phyloP scores from a whole-genome alignment of 2,888 invertebrate genomes.

The Lissonota sp. region DNA sequence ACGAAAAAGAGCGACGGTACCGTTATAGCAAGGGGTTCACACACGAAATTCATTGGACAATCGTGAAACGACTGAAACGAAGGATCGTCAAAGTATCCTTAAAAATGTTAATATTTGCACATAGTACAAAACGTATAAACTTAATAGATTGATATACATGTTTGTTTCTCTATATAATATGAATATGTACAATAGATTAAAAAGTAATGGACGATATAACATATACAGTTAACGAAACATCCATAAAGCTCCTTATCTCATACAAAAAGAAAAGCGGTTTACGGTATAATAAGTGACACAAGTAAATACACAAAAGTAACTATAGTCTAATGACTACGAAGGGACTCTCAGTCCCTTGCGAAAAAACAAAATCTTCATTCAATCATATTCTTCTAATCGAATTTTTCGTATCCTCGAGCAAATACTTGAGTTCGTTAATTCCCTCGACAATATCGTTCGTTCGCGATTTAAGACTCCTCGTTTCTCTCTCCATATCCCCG shows the following conservation, averaged over 20 bases:
- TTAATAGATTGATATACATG: conserved; percentile 53
- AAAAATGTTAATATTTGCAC: conserved; percentile 28
- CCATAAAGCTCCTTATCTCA: conserved; percentile 34
- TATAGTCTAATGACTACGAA: conserved; percentile 52
- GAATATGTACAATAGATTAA: conserved; percentile 55
- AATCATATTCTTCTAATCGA: conserved; percentile 35
- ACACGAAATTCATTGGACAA: conserved; percentile 89
- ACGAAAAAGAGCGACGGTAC: conserved; percentile 90
- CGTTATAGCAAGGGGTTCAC: conserved; percentile 92
- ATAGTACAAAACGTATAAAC: conserved; percentile 51
- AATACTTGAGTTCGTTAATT: conserved; percentile 68
- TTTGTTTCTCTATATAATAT: conserved; percentile 54
- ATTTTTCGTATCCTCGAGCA: conserved; percentile 68
- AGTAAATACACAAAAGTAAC: conserved; percentile 44
- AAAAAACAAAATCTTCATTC: neutral
- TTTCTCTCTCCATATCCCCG: conserved; percentile 69
- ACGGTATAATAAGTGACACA: conserved; percentile 58
- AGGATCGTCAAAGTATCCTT: neutral
- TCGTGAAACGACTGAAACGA: conserved; percentile 21
- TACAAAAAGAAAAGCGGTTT: conserved; percentile 45
- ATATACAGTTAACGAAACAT: conserved; percentile 30
- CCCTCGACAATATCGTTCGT: conserved; percentile 61
- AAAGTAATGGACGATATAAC: neutral
- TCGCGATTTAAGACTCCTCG: conserved; percentile 65
- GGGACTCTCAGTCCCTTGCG: neutral